phyloP scores from a whole-genome alignment of 64 coral and sea anemone species.

The Trachythela sp. region DNA sequence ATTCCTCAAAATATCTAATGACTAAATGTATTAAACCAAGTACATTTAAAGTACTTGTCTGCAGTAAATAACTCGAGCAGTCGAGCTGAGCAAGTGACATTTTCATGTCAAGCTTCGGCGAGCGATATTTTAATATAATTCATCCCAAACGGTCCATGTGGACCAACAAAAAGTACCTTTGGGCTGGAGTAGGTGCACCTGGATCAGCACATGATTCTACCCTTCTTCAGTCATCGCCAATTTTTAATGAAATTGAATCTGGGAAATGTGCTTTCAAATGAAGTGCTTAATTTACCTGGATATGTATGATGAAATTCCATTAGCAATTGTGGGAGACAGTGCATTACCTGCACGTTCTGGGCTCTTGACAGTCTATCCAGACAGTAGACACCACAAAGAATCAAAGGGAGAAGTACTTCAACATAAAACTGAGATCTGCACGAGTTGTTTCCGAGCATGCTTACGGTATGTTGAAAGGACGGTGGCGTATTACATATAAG shows the following conservation, averaged over 20 bases:
- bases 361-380: background rate
- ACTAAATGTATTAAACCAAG: no score
- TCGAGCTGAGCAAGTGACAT: background rate
- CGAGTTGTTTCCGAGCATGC: conserved; percentile 79
- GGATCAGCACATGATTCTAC: conserved; percentile 41
- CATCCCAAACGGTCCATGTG: conserved; percentile 31
- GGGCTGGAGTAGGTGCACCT: conserved; percentile 39
- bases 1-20: background rate
- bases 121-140: conserved; percentile 41
- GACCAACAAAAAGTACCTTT: conserved; percentile 31
- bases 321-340: background rate
- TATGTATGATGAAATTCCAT: conserved; percentile 20
- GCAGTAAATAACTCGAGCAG: no score
- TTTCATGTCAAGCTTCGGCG: conserved; percentile 29
- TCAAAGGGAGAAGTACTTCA: conserved; percentile 22
- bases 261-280: conserved; percentile 21
- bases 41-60: no score
- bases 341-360: background rate
- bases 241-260: conserved; percentile 31
- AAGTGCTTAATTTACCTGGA: conserved; percentile 21
- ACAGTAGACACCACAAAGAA: conserved; percentile 13
- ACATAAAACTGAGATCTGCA: conserved; percentile 48
- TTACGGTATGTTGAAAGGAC: conserved; percentile 53
- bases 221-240: conserved; percentile 26
- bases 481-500: conserved; percentile 55